Evolutionary conservation across 2,888 invertebrate genomes (phyloP), one percentile per base, ranked within the genome.

Genomic region (Halictus quadricinctus): DNA sequence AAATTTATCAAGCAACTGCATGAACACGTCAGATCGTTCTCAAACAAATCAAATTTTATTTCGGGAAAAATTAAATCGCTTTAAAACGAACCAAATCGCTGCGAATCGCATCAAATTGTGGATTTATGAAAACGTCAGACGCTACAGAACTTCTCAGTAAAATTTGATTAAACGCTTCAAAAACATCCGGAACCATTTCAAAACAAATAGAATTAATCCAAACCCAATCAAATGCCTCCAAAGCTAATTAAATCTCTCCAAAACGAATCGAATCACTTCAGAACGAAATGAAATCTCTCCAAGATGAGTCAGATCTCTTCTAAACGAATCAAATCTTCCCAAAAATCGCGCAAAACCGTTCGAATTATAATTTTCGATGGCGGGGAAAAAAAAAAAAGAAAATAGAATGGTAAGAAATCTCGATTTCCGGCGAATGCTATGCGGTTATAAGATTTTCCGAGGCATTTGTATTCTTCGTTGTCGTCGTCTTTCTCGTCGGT

Each of bases 391-490:
- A 36, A 36, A 5, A 18, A 25, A 69, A 36, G 36, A 36, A 36
- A 69, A n/a, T 18, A 36, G 48, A 13, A 15, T 12, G 7, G 60
- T n/a, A 46, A 70, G 48, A 4, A 36, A 12, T 58, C 25, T 72
- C 64, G 60, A 60, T 79, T 70, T 76, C n/a, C 0, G 48, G 12
- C 15, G n/a, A 15, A 60, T 43, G n/a, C 36, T 1, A 15, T 36
- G 5, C 50, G 66, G 60, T 79, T 79, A 75, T 81, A 86, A 87
- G 85, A 83, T 81, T 81, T 72, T 46, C 43, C 50, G 8, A 36
- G 8, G 69, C 79, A 88, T 85, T 83, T 84, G 87, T 84, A 87
- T 87, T 87, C 87, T 48, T 60, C 64, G 66, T 60, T 60, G 69
- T 15, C 72, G 41, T 72, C 79, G 83, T 80, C 41, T 83, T 77